Evolutionary conservation across 2,113 vertebrate genomes (phyloP).

Genomic region (Colinus virginianus): DNA sequence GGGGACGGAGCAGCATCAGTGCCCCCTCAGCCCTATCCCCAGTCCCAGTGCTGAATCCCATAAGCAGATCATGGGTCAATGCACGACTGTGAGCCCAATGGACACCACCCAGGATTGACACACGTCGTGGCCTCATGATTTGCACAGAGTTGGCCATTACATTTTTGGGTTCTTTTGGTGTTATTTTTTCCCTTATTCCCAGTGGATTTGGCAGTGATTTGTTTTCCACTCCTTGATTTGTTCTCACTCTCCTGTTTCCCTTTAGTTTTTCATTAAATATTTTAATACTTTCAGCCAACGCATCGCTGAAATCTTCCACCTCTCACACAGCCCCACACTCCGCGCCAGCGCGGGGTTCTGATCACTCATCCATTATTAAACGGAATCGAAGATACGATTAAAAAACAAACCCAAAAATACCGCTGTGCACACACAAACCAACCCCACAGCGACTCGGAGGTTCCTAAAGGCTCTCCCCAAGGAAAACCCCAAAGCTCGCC

Average conservation of each 20-base stretch:
- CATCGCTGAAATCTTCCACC: neutral
- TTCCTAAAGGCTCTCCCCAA: neutral
- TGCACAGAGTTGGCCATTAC: no score
- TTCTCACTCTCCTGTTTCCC: neutral
- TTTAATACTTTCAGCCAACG: slow-evolving; percentile 34
- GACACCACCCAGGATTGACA: no score
- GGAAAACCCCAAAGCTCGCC: neutral
- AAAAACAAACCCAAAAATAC: no score
- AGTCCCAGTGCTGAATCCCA: no score
- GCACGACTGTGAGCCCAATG: no score
- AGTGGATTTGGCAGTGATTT: neutral
- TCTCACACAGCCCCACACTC: slow-evolving; percentile 44
- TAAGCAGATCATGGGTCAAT: neutral
- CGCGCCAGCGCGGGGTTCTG: slow-evolving; percentile 54
- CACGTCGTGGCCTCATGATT: no score
- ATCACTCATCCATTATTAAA: slow-evolving; percentile 67
- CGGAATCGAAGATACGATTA: slow-evolving; percentile 15
- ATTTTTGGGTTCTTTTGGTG: neutral
- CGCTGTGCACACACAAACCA: neutral
- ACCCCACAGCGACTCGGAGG: neutral
- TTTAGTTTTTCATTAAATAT: neutral
- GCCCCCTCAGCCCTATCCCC: neutral
- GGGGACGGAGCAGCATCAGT: neutral
- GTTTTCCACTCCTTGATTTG: neutral
- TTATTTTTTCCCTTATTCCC: neutral